Evolutionary conservation across 2,113 vertebrate genomes (phyloP).

Genomic region (Dasyprocta punctata): DNA sequence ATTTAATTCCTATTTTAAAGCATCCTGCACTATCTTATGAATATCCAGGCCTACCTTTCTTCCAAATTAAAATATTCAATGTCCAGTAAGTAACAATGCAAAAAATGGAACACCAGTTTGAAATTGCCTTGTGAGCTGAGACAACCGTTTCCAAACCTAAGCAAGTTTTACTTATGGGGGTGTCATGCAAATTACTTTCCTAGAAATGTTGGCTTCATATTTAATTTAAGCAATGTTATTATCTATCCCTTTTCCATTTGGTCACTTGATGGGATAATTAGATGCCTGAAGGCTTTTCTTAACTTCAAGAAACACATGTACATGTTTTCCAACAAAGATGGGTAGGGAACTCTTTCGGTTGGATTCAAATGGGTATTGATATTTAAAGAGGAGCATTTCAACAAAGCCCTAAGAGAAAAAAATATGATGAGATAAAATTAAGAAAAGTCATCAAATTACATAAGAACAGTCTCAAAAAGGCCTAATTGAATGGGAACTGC

Average conservation of each 20-base stretch:
- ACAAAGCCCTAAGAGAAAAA: constrained; percentile 8
- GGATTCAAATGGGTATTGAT: not conserved
- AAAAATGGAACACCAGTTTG: constrained; percentile 27
- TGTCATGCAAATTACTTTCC: not conserved
- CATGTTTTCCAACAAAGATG: not conserved
- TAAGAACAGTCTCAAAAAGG: not conserved
- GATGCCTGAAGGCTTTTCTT: constrained; percentile 23
- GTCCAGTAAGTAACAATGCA: constrained; percentile 46
- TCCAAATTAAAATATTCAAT: constrained; percentile 43
- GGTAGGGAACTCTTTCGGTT: not conserved
- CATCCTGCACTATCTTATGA: not conserved
- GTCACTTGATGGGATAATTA: not conserved
- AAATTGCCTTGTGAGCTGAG: constrained; percentile 22
- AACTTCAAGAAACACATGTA: not conserved
- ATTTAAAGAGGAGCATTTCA: constrained; percentile 40
- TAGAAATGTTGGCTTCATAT: constrained; percentile 26
- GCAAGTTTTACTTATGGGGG: not conserved
- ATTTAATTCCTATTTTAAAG: constrained; percentile 58
- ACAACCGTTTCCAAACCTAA: not conserved
- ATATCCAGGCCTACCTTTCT: not conserved
- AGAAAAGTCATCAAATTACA: not conserved
- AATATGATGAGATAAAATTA: constrained; percentile 15
- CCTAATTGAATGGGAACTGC: not conserved
- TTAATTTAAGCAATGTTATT: constrained; percentile 1
- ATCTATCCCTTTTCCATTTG: not conserved